Evolutionary conservation across 1,140 invertebrate species (phyloP).

Genomic region (Neelides sp.): DNA sequence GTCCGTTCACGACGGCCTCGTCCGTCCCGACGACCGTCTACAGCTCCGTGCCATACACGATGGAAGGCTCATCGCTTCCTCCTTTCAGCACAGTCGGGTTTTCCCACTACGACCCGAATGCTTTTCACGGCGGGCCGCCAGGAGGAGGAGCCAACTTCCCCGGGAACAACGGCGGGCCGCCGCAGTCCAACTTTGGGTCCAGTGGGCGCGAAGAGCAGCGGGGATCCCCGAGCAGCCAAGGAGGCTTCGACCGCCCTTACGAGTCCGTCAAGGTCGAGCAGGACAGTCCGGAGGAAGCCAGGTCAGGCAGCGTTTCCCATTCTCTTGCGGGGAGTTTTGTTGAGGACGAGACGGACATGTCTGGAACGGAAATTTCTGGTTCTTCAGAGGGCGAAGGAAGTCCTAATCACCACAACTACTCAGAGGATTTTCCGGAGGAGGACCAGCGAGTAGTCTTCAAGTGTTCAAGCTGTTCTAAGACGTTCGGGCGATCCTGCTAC

Average conservation of each 20-base stretch:
- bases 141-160: neutral
- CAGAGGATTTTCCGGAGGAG: conserved; percentile 32
- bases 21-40: conserved; percentile 43
- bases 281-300: conserved; percentile 24
- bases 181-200: neutral
- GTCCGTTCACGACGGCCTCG: neutral
- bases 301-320: conserved; percentile 18
- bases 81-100: conserved; percentile 25
- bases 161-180: neutral
- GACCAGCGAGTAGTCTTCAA: conserved; percentile 46
- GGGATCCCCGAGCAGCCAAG: neutral
- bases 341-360: conserved; percentile 14
- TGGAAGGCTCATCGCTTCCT: conserved; percentile 8
- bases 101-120: conserved; percentile 22
- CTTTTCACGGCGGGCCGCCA: conserved; percentile 3
- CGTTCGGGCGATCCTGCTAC: conserved; percentile 74
- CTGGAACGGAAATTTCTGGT: neutral
- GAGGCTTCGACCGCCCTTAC: neutral
- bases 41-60: conserved; percentile 34
- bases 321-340: conserved; percentile 26
- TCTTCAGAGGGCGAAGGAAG: conserved; percentile 6
- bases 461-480: conserved; percentile 68
- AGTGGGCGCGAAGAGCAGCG: too few relatives aligned
- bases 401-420: conserved; percentile 19
- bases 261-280: conserved; percentile 4